Base-by-base conservation (phyloP, 2,797 vertebrate genomes). In the Diplodus puntazzo region DNA sequence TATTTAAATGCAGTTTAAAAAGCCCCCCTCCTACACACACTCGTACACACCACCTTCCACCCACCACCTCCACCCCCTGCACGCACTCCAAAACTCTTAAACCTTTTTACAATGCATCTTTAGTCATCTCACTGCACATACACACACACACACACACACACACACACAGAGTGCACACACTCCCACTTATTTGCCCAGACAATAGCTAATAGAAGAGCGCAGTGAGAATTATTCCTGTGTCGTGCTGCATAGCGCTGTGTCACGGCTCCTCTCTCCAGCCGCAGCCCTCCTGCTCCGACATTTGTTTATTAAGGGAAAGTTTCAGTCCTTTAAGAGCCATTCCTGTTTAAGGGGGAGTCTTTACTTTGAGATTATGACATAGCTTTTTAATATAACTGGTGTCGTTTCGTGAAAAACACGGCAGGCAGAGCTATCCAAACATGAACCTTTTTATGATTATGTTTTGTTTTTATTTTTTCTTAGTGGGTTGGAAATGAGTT, bases 341-440 rank as follows among this genome's bases (percentile, higher is more conserved):
- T 85, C 73, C 71, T 79, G 80, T 80, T 89, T 80, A 84, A 85
- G 82, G 60, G 42, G 65, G 27, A 75, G 81, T 68, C 73, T 83
- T 86, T 79, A 81, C 84, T 87, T 84, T 83, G 73, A 77, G 81
- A 88, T 88, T 69, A 91, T 93, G 90, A 94, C 88, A 83, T 84
- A 89, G 84, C 79, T 87, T 92, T 93, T 93, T 92, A 93, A 94
- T 92, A 87, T 77, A 84, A 87, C 84, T 25, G 59, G 27, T 85
- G 80, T 85, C 67, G 27, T 83, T 65, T 75, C 0, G 50, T 83
- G 73, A 86, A 69, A 91, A 89, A 84, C 77, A 46, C 25, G 43
- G 55, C 20, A 0, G 75, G 83, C 60, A 17, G 17, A 76, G 73
- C 67, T 9, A 54, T 87, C 67, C 39, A 80, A 84, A 81, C 70